Percentiles rank a stretch among this genome's conserved stretches.
Conservation (phyloP, 2,113 vertebrate genomes). For the Gavia stellata region DNA sequence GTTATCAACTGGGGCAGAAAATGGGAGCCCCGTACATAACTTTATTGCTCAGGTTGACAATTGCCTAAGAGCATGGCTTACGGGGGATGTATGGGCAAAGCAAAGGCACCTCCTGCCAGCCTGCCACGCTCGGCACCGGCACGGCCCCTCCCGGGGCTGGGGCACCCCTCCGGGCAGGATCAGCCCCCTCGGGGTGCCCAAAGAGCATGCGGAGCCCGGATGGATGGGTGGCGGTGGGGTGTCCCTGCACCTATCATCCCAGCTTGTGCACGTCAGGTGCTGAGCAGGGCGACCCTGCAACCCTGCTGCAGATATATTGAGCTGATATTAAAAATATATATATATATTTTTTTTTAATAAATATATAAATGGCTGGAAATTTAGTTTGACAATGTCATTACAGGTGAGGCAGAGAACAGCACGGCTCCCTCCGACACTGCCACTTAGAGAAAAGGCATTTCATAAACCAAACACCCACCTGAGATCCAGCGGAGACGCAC, state of each 20-base stretch:
- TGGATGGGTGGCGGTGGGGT: neutral
- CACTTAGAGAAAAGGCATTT: neutral
- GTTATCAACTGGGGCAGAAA: neutral
- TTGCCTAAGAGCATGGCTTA: neutral
- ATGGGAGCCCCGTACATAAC: neutral
- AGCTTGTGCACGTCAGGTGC: neutral
- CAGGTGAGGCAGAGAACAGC: neutral
- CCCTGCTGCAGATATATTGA: neutral
- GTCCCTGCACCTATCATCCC: neutral
- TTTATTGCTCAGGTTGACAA: neutral
- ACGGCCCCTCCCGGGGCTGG: neutral
- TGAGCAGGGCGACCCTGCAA: neutral
- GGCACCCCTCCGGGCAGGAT: neutral
- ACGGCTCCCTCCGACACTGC: neutral
- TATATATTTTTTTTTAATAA: too few species aligned
- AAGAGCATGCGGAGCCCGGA: fast-evolving
- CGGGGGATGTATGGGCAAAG: neutral
- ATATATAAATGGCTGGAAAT: neutral
- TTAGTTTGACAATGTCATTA: neutral
- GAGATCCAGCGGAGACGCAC: fast-evolving
- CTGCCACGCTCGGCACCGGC: neutral
- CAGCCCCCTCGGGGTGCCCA: too few species aligned
- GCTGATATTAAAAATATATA: neutral
- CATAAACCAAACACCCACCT: too few species aligned
- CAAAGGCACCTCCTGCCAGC: neutral